Conservation (phyloP, 2,113 vertebrate species). For the Hymenochirus boettgeri region DNA sequence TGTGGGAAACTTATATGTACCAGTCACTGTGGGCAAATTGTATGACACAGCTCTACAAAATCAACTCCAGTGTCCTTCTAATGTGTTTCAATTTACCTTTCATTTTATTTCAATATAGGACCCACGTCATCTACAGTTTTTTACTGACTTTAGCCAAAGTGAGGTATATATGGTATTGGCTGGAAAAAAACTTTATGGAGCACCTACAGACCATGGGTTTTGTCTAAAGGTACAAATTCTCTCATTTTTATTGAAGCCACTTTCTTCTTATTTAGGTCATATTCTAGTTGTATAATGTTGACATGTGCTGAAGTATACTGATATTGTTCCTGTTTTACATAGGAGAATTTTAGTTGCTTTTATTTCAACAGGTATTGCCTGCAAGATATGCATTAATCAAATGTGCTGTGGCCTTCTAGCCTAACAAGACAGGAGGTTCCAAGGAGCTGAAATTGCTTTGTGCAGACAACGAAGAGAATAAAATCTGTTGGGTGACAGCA, state of each 20-base stretch:
- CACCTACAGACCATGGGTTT: conserved; percentile 88
- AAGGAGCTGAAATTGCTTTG: conserved; percentile 93
- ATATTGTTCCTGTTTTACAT: conserved; percentile 53
- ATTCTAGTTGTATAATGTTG: background rate
- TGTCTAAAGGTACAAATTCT: conserved; percentile 88
- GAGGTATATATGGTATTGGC: conserved; percentile 83
- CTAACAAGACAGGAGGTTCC: conserved; percentile 78
- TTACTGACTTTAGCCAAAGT: conserved; percentile 88
- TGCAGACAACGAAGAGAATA: conserved; percentile 89
- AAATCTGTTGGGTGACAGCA: conserved; percentile 93
- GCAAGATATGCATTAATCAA: conserved; percentile 76
- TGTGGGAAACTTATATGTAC: no score
- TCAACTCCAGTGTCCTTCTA: no score
- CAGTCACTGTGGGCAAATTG: no score
- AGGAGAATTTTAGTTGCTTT: conserved; percentile 78
- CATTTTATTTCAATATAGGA: conserved; percentile 66
- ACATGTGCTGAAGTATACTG: background rate
- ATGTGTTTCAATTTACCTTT: background rate
- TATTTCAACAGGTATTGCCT: conserved; percentile 81
- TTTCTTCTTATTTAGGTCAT: conserved; percentile 57
- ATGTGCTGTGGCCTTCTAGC: conserved; percentile 83
- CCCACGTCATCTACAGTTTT: conserved; percentile 92
- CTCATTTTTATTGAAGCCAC: conserved; percentile 53
- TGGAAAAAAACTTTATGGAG: conserved; percentile 83
- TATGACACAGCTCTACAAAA: no score